Percentiles rank a stretch among this genome's conserved stretches.
Evolutionary conservation across 2,888 invertebrate species (phyloP).

Genomic region (Saturnia pavonia): DNA sequence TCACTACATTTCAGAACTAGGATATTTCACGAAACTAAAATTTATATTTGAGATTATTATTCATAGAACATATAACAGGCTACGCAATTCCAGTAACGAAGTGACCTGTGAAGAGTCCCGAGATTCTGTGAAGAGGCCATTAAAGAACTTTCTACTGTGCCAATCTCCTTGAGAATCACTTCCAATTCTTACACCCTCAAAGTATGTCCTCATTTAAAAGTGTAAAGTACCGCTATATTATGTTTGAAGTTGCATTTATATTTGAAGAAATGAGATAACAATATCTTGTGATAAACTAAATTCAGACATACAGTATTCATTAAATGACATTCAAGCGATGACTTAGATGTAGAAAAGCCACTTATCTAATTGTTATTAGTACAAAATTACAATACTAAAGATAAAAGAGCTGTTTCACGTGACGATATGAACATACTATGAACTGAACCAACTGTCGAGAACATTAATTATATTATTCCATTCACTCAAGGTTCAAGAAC

Average conservation of each 20-base stretch:
- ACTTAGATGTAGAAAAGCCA: neutral
- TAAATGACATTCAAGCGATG: neutral
- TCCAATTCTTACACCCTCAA: slow-evolving; percentile 62
- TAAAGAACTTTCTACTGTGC: slow-evolving; percentile 72
- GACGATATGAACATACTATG: neutral
- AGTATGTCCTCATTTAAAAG: slow-evolving; percentile 47
- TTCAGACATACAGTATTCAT: neutral
- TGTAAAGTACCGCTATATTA: slow-evolving; percentile 16
- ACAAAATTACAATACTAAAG: neutral
- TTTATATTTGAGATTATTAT: slow-evolving; percentile 49
- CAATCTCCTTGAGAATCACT: slow-evolving; percentile 75
- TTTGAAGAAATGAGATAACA: neutral
- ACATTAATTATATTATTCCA: too few relatives aligned
- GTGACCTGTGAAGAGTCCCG: slow-evolving; percentile 72
- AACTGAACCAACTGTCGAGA: neutral
- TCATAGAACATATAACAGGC: slow-evolving; percentile 66
- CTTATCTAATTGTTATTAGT: neutral
- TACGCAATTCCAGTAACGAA: slow-evolving; percentile 78
- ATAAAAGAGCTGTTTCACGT: too few relatives aligned
- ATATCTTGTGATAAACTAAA: neutral
- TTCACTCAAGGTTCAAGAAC: too few relatives aligned
- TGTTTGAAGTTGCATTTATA: neutral
- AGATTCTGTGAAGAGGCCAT: slow-evolving; percentile 77
- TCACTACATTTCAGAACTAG: neutral
- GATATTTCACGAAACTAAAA: slow-evolving; percentile 35